Conservation (phyloP, 2,888 invertebrate genomes). For the Habrosyne pyritoides region DNA sequence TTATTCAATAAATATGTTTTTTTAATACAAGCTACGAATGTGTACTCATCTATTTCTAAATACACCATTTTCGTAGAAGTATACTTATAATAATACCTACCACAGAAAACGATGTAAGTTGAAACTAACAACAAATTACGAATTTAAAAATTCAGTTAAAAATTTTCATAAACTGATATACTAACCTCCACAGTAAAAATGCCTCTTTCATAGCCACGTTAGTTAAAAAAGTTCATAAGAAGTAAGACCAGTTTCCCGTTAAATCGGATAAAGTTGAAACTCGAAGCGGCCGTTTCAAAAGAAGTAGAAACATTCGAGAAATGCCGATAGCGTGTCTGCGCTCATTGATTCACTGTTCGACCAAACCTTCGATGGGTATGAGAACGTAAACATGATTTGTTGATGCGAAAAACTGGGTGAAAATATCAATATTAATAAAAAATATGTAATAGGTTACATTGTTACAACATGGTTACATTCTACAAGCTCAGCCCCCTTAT, state of each 20-base stretch:
- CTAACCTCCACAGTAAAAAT: constrained; percentile 8
- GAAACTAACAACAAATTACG: too few relatives aligned
- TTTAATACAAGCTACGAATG: too few relatives aligned
- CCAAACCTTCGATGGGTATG: not conserved
- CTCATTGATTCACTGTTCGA: constrained; percentile 45
- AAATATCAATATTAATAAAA: too few relatives aligned
- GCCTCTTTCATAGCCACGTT: constrained; percentile 32
- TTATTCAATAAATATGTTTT: too few relatives aligned
- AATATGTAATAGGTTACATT: too few relatives aligned
- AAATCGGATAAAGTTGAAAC: constrained; percentile 59
- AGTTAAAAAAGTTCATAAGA: constrained; percentile 47
- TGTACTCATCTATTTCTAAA: too few relatives aligned
- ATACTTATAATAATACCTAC: too few relatives aligned
- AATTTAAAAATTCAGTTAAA: not conserved
- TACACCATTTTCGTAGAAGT: too few relatives aligned
- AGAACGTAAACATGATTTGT: not conserved
- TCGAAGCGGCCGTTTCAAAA: constrained; percentile 60
- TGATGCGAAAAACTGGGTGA: too few relatives aligned
- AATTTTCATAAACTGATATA: not conserved
- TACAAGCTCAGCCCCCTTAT: too few relatives aligned
- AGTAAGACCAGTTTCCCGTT: constrained; percentile 62
- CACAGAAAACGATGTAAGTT: too few relatives aligned
- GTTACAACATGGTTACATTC: too few relatives aligned
- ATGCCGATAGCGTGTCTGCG: constrained; percentile 50
- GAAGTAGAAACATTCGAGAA: constrained; percentile 57